phyloP scores from a whole-genome alignment of 2,888 invertebrate genomes.

The Stictocephala bisonia region DNA sequence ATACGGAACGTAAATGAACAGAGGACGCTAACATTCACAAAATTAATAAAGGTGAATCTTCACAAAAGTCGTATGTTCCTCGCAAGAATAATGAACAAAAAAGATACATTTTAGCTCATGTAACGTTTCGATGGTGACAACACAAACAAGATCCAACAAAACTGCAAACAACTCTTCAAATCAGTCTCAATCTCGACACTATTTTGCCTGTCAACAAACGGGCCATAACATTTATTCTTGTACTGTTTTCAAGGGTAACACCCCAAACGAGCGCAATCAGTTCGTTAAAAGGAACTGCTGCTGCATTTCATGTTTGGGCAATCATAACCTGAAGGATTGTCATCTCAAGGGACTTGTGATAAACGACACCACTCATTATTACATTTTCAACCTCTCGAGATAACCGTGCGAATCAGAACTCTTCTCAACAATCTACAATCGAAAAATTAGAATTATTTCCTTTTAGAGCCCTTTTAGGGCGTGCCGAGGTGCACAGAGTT shows the following conservation, averaged over 20 bases:
- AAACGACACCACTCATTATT: slow-evolving; percentile 7
- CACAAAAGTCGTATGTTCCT: no score
- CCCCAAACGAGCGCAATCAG: neutral
- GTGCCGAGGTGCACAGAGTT: no score
- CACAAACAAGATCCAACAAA: neutral
- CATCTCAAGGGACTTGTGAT: neutral
- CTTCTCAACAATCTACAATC: neutral
- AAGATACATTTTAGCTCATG: neutral
- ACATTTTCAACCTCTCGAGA: neutral
- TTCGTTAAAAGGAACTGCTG: neutral
- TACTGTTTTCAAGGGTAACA: neutral
- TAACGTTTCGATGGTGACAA: neutral
- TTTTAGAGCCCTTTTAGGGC: no score
- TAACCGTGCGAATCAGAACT: neutral
- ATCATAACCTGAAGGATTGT: neutral
- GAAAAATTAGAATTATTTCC: no score
- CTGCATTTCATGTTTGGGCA: neutral
- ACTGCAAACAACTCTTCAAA: neutral
- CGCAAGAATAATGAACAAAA: no score
- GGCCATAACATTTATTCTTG: neutral
- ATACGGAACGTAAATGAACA: no score
- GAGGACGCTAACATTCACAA: no score
- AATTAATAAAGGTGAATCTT: no score
- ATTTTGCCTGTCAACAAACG: neutral
- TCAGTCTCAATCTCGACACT: no score